These are phyloP conservation scores for Nematolebias whitei DNA, from an alignment of 2,113 vertebrate genomes.

Conservation along the genomic window DNA sequence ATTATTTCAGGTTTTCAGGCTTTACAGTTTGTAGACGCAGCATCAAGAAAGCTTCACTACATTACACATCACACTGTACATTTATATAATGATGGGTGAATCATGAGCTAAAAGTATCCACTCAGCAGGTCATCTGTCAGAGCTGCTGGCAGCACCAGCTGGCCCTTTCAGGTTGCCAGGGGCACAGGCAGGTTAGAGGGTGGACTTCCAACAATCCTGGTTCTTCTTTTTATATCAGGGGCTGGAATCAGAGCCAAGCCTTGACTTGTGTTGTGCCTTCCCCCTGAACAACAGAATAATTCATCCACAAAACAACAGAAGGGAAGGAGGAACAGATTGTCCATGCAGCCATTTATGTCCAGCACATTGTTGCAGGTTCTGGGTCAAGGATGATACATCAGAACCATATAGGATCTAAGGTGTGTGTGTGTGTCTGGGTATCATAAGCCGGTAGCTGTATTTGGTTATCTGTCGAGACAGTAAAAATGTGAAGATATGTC, in stretches of 20 bases:
- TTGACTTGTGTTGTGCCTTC: slow-evolving; percentile 41
- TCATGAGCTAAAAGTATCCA: slow-evolving; percentile 75
- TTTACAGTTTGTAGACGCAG: background rate
- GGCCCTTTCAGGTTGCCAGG: slow-evolving; percentile 65
- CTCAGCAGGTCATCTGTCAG: slow-evolving; percentile 72
- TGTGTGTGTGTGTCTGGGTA: slow-evolving; percentile 15
- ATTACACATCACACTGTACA: slow-evolving; percentile 33
- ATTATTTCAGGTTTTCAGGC: background rate
- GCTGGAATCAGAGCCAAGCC: slow-evolving; percentile 55
- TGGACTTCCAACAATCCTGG: slow-evolving; percentile 59
- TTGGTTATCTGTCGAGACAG: too few species aligned
- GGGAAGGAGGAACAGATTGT: slow-evolving; percentile 68
- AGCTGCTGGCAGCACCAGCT: slow-evolving; percentile 74
- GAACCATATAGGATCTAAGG: slow-evolving; percentile 49
- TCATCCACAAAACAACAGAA: slow-evolving; percentile 62
- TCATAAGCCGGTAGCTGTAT: slow-evolving; percentile 4
- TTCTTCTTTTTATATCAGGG: slow-evolving; percentile 57
- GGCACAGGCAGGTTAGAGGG: slow-evolving; percentile 67
- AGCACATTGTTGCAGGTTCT: slow-evolving; percentile 47
- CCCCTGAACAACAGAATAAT: slow-evolving; percentile 52
- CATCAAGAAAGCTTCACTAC: background rate
- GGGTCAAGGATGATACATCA: slow-evolving; percentile 62
- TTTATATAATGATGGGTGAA: slow-evolving; percentile 60
- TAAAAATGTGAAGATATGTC: too few species aligned
- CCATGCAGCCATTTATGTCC: slow-evolving; percentile 58